Evolutionary conservation across 2,113 vertebrate species (phyloP), one percentile per base, ranked within the genome.

Genomic region (Arenaria interpres): DNA sequence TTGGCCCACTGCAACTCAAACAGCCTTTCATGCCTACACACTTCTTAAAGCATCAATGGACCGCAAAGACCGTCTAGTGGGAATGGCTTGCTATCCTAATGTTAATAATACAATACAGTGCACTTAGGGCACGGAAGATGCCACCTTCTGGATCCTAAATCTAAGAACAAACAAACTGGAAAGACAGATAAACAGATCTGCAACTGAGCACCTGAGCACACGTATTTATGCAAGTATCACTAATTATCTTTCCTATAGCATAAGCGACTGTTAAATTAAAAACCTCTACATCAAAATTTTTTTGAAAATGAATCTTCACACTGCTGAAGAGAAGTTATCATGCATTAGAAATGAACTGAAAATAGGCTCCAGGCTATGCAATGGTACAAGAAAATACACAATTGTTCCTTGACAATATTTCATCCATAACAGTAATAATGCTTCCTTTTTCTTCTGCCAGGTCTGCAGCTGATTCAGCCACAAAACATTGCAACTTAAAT

Each of bases 91-190:
- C 96, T 98, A 63, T 96, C 95, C 96, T 97, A 88, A 95, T 98
- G 98, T 98, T 97, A 98, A 98, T 98, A 98, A 98, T 97, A 96
- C 96, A 98, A 97, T 92, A 98, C 41, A 97, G 96, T 93, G 64
- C 69, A 93, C 85, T 96, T 94, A 86, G 9, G 76, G 88, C 93
- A 96, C 27, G 86, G 89, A 95, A 27, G 41, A 94, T 95, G 96
- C 88, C 50, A 93, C 83, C 75, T 94, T 94, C 93, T 23, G 11
- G 88, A 95, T 92, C 96, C 94, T 93, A 97, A 96, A 97, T 95
- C 96, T 90, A 94, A 81, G 77, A 96, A 93, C 80, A 82, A 97
- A 94, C 85, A 84, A 93, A 94, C 83, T 67, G 69, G 91, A 92
- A 96, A 94, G 68, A 78, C 37, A 94, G 86, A 95, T 94, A 10